Conservation (phyloP, 2,888 invertebrate species). For the Ophion ellenae region DNA sequence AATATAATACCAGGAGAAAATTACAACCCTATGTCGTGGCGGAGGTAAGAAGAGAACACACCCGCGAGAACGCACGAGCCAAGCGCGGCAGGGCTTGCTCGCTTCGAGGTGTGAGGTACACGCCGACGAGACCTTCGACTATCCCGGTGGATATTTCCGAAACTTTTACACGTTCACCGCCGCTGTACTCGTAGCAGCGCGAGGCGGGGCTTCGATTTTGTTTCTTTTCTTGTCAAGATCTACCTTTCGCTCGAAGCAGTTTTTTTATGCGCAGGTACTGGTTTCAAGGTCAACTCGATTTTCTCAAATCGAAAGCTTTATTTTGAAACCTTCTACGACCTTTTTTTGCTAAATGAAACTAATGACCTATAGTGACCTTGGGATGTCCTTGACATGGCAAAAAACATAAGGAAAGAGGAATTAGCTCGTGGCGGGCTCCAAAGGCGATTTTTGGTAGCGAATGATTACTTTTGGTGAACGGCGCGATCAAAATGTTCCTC, state of each 20-base stretch:
- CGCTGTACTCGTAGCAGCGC: conserved; percentile 53
- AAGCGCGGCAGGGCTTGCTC: neutral
- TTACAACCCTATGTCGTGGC: conserved; percentile 60
- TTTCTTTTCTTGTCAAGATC: neutral
- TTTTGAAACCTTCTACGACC: too few species aligned
- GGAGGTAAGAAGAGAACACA: conserved; percentile 31
- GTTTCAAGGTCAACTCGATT: neutral
- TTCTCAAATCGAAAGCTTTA: neutral
- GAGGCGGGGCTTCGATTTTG: conserved; percentile 17
- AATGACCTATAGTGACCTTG: too few species aligned
- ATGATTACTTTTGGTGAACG: too few species aligned
- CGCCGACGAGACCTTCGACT: conserved; percentile 64
- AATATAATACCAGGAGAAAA: conserved; percentile 66
- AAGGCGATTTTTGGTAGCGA: too few species aligned
- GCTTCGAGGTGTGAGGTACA: conserved; percentile 71
- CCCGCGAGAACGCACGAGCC: conserved; percentile 58
- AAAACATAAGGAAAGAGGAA: too few species aligned
- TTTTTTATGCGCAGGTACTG: neutral
- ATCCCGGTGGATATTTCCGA: conserved; percentile 64
- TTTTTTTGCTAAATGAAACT: too few species aligned
- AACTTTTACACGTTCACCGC: conserved; percentile 40
- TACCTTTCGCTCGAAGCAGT: neutral
- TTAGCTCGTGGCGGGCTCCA: too few species aligned
- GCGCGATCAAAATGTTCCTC: too few species aligned
- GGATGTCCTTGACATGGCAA: too few species aligned